Evolutionary conservation across 2,797 vertebrate genomes (phyloP).

Genomic region (Clamator glandarius): DNA sequence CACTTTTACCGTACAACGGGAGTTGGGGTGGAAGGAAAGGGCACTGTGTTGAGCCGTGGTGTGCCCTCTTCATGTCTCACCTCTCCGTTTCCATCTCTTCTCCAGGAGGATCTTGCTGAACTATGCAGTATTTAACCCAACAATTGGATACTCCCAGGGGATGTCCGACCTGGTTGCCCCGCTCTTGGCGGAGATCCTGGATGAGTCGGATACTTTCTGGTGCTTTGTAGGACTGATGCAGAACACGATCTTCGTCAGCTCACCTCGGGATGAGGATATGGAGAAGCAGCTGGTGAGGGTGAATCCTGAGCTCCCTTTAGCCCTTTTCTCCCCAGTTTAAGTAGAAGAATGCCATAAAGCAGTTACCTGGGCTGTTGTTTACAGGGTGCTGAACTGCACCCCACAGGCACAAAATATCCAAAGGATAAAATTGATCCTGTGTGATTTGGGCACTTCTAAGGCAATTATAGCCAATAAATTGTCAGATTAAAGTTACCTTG

Average conservation of each 20-base stretch:
- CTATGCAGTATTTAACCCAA: conserved; percentile 93
- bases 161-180: conserved; percentile 99
- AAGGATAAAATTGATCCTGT: not conserved
- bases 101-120: conserved; percentile 93
- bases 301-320: not conserved
- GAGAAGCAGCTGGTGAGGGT: conserved; percentile 94
- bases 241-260: conserved; percentile 98
- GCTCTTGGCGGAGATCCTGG: conserved; percentile 92
- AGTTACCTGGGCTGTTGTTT: not conserved
- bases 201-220: conserved; percentile 98
- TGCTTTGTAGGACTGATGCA: conserved; percentile 99
- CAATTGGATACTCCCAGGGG: conserved; percentile 95
- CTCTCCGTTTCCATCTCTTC: not conserved
- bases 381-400: not conserved
- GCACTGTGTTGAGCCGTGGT: not conserved
- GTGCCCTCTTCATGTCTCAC: not conserved
- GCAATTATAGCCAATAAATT: not conserved
- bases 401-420: not conserved
- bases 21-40: not conserved
- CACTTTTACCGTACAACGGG: not conserved
- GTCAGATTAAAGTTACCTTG: not conserved
- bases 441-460: not conserved
- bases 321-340: not conserved
- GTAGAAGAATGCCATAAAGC: not conserved
- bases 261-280: conserved; percentile 96